phyloP scores from a whole-genome alignment of 2,113 vertebrate genomes.

The Mobula hypostoma region DNA sequence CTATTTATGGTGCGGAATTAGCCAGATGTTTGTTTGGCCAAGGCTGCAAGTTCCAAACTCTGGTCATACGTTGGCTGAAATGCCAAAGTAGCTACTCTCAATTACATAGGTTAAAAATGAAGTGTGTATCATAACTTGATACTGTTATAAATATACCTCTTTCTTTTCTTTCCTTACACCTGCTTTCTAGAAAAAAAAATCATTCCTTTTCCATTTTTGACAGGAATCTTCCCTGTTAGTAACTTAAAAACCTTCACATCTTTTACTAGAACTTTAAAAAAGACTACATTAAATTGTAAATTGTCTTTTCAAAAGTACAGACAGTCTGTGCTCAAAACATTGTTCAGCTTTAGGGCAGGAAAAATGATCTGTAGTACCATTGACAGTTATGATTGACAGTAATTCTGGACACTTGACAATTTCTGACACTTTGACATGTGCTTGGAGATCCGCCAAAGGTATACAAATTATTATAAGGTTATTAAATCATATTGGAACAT shows the following conservation, averaged over 20 bases:
- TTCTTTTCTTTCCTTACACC: conserved; percentile 21
- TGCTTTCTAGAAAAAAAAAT: neutral
- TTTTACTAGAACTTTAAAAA: neutral
- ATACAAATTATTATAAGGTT: conserved; percentile 26
- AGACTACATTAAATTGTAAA: neutral
- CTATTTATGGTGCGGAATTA: conserved; percentile 83
- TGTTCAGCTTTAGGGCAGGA: neutral
- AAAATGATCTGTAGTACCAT: conserved; percentile 29
- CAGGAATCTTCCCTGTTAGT: neutral
- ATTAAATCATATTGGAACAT: conserved; percentile 33
- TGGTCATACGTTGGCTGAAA: conserved; percentile 62
- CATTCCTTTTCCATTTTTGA: conserved; percentile 13
- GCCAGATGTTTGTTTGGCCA: conserved; percentile 72
- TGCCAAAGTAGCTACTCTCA: conserved; percentile 65
- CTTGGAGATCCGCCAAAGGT: conserved; percentile 29
- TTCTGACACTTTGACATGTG: conserved; percentile 36
- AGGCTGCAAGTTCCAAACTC: conserved; percentile 67
- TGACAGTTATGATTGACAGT: conserved; percentile 37
- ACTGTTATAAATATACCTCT: conserved; percentile 11
- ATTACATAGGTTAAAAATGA: conserved; percentile 36
- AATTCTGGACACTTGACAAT: conserved; percentile 35
- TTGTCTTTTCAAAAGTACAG: conserved; percentile 14
- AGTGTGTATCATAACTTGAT: conserved; percentile 20
- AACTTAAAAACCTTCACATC: neutral
- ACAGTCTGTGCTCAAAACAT: conserved; percentile 22